Base-by-base conservation (phyloP, 2,797 vertebrate genomes). In the Dendrocincla tyrannina region DNA sequence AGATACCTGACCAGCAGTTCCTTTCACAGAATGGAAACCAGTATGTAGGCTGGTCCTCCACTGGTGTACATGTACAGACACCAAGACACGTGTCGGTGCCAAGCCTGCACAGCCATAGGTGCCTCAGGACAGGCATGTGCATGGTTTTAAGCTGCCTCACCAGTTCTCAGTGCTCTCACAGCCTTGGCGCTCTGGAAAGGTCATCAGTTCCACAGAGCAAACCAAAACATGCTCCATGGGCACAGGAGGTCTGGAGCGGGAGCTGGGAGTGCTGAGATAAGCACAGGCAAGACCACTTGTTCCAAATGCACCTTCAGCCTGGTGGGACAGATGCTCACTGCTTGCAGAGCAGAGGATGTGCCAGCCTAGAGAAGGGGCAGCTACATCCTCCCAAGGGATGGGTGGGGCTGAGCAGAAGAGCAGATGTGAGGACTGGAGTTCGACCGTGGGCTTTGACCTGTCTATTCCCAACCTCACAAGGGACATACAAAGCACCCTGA, bases 1-100 rank as follows among this genome's bases (percentile, higher is more conserved):
- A 92, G 67, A 75, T 41, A 68, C 72, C 95, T 95, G 97, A 87
- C 95, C 96, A 96, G 97, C 96, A 97, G 97, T 92, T 95, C 60
- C 27, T 83, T 25, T 42, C 76, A 77, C 68, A 58, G 68, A 55
- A 89, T 13, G 32, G 77, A 90, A 86, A 94, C 46, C n/a, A 49
- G 42, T 5, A 10, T 0, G 32, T 2, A 22, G 33, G 42, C 32
- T 4, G 6, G 7, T 53, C 39, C 58, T 22, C 39, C 9, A 8
- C 30, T 27, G 75, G 46, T 19, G 46, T 4, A 2, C 4, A 2
- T 6, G 25, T 7, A 2, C 0, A 2, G 7, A 41, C 59, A 14
- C 30, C 0, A 0, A 32, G 6, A 10, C 0, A 1, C 0, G 18
- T 17, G 2, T 0, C 2, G 64, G 42, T 7, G 60, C 50, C 3